Conservation (phyloP, 2,888 invertebrate genomes). For the Encarsia formosa region DNA sequence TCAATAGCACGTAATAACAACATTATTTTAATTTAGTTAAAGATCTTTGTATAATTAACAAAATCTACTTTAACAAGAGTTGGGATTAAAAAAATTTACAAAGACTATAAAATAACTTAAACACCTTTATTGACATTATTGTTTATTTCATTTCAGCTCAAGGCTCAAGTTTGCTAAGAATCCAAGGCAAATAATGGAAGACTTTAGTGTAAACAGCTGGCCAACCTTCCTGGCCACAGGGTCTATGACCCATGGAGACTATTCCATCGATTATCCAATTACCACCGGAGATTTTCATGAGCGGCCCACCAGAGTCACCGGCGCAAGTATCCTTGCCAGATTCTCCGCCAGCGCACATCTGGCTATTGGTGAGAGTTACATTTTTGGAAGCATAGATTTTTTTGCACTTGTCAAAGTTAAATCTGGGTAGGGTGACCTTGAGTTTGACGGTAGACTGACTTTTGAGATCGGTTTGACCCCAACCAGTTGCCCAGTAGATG, state of each 20-base stretch:
- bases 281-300: slow-evolving; percentile 57
- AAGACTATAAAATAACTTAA: no score
- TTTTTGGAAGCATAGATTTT: slow-evolving; percentile 56
- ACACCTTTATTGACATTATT: no score
- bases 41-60: no score
- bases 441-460: slow-evolving; percentile 57
- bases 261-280: slow-evolving; percentile 57
- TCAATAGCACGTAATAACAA: no score
- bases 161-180: slow-evolving; percentile 46
- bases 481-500: slow-evolving; percentile 59
- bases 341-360: slow-evolving; percentile 69
- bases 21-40: no score
- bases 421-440: slow-evolving; percentile 54
- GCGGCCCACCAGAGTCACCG: slow-evolving; percentile 75
- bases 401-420: no score
- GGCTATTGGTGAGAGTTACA: slow-evolving; percentile 55
- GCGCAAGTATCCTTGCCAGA: slow-evolving; percentile 67
- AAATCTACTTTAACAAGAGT: no score
- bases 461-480: slow-evolving; percentile 60
- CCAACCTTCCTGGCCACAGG: slow-evolving; percentile 55
- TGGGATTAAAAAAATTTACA: no score
- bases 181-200: slow-evolving; percentile 59
- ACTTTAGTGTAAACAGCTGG: slow-evolving; percentile 63
- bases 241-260: slow-evolving; percentile 60
- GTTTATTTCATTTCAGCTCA: no score